phyloP scores from a whole-genome alignment of 2,888 invertebrate genomes.

The Corythucha ciliata region DNA sequence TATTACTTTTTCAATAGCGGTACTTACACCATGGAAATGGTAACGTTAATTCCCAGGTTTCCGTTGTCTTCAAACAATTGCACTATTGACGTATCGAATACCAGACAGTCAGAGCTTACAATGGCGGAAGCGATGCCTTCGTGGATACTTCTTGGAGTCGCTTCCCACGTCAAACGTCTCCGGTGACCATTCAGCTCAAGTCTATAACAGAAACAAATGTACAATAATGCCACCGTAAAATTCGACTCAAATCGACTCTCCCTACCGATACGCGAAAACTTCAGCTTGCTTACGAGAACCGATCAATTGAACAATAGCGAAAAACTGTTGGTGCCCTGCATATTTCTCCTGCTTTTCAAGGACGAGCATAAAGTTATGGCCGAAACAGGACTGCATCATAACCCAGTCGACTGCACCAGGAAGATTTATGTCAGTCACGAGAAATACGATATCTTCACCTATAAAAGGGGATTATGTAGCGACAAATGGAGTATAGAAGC shows the following conservation, averaged over 20 bases:
- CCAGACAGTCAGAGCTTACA: slow-evolving; percentile 94
- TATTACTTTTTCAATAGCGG: no score
- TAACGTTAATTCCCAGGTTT: slow-evolving; percentile 98
- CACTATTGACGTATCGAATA: slow-evolving; percentile 96
- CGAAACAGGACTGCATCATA: slow-evolving; percentile 99
- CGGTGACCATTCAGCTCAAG: slow-evolving; percentile 93
- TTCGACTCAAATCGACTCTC: background rate
- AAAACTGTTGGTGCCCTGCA: slow-evolving; percentile 92
- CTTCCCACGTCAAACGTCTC: slow-evolving; percentile 95
- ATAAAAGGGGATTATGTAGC: slow-evolving; percentile 23
- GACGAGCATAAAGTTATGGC: slow-evolving; percentile 98
- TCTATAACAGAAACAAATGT: slow-evolving; percentile 44
- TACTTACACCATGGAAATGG: slow-evolving; percentile 67
- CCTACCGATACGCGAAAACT: slow-evolving; percentile 87
- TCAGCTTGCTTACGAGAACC: slow-evolving; percentile 98
- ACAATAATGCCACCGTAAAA: background rate
- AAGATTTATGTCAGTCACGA: slow-evolving; percentile 98
- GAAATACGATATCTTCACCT: slow-evolving; percentile 97
- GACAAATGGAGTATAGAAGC: no score
- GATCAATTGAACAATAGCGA: slow-evolving; percentile 97
- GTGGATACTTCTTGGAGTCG: slow-evolving; percentile 95
- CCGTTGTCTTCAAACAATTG: slow-evolving; percentile 98
- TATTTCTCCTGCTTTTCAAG: slow-evolving; percentile 97
- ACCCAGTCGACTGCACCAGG: slow-evolving; percentile 99
- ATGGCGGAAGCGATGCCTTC: slow-evolving; percentile 98